Percentiles rank a stretch among this genome's conserved stretches.
Conservation (phyloP, 2,113 vertebrate genomes). For the Lophotis ruficrista region DNA sequence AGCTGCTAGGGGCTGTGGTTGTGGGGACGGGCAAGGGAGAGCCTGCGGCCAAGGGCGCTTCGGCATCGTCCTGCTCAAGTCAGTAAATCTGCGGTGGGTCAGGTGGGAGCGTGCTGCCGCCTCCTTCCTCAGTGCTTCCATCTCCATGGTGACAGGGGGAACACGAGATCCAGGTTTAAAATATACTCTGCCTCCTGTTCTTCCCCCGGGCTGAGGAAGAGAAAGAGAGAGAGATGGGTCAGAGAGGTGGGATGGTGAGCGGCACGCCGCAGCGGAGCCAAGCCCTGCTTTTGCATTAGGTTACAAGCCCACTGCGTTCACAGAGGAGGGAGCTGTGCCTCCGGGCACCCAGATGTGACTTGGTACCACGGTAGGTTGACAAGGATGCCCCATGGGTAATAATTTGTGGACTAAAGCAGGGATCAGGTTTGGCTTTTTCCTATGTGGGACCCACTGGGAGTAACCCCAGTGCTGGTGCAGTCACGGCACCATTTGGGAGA, state of each 20-base stretch:
- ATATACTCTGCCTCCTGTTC: slow-evolving; percentile 93
- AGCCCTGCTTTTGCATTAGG: neutral
- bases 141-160: slow-evolving; percentile 30
- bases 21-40: neutral
- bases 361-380: rapidly evolving
- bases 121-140: slow-evolving; percentile 16
- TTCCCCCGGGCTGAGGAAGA: slow-evolving; percentile 86
- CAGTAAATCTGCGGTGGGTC: neutral
- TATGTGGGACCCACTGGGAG: neutral
- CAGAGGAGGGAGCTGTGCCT: neutral
- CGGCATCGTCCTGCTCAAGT: neutral
- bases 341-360: neutral
- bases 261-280: neutral
- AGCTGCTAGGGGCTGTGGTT: neutral
- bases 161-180: slow-evolving; percentile 71
- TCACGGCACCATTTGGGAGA: neutral
- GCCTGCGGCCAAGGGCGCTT: neutral
- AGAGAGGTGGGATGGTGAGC: rapidly evolving
- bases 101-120: neutral
- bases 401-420: neutral
- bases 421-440: neutral
- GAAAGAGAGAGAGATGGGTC: neutral
- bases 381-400: neutral
- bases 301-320: rapidly evolving
- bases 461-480: neutral